Percentiles rank a stretch among this genome's conserved stretches.
These are phyloP conservation scores for Phalacrocorax carbo DNA, from an alignment of 2,113 vertebrate species.

Conservation along the genomic window DNA sequence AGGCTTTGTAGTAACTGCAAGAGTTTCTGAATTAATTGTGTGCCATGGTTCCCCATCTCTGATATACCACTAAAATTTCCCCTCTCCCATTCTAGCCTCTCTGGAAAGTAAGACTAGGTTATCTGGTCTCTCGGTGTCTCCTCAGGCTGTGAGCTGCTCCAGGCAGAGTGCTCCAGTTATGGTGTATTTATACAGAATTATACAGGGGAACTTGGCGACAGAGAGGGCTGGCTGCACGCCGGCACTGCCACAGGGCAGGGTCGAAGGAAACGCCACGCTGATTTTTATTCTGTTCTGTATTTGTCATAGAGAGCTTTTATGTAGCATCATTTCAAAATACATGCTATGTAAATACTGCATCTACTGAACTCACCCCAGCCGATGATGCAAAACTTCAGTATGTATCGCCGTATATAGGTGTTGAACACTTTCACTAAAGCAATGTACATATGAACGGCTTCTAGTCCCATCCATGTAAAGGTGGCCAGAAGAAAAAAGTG, in stretches of 20 bases:
- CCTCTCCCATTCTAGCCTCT: background rate
- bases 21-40: background rate
- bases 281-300: background rate
- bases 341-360: background rate
- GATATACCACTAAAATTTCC: background rate
- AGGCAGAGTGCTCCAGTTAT: background rate
- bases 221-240: background rate
- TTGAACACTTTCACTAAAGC: constrained; percentile 98
- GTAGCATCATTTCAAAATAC: background rate
- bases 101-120: background rate
- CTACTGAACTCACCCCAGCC: constrained; percentile 89
- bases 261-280: background rate
- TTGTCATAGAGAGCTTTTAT: background rate
- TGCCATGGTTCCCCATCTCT: background rate
- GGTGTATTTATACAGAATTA: background rate
- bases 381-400: constrained; percentile 95
- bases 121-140: background rate
- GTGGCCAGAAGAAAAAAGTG: constrained; percentile 95
- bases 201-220: fast-evolving
- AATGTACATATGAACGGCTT: constrained; percentile 98
- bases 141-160: background rate
- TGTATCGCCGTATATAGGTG: constrained; percentile 94
- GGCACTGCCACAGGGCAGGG: fast-evolving
- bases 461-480: constrained; percentile 98
- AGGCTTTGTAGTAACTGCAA: background rate